Evolutionary conservation across 2,113 vertebrate species (phyloP), one percentile per base, ranked within the genome.

Genomic region (Barnardius zonarius): DNA sequence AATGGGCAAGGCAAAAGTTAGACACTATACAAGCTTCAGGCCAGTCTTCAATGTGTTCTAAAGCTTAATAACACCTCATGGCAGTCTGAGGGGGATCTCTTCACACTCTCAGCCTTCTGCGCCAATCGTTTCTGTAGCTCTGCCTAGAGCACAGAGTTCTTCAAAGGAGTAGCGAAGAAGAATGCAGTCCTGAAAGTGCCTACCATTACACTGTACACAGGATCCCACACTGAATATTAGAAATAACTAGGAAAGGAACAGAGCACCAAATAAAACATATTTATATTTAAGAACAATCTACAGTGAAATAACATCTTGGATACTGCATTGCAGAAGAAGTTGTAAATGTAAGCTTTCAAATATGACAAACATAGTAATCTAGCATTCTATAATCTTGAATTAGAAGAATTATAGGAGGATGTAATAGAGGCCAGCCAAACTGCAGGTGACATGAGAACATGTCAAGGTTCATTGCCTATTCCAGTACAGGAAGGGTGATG

Each of bases 401-500:
- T 28, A 64, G 43, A 84, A 62, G 17, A 86, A 48, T 83, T 76
- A 39, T 18, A 35, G 30, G 37, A 68, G 48, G 16, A n/a, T 72
- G 24, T 33, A 72, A 57, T 3, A 62, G 18, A 79, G 11, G 28
- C 18, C 19, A n/a, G 39, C 2, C 41, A 89, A 81, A 86, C 5
- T 63, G 41, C 0, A 1, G 43, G 43, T 59, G 51, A 46, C 15
- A 25, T 20, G 22, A 5, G 13, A 25, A 7, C 0, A 1, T 33
- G 19, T 59, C 54, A 49, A 67, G 13, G 19, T 55, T 83, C 33
- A 76, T 39, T 37, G 51, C 28, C 37, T 59, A 20, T 48, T 69
- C 57, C 20, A 66, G 27, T 18, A 62, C 10, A 74, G 41, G 69
- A 70, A 84, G 61, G 7, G 5, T 46, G 28, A 46, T 39, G 15